Conservation (phyloP, 2,888 invertebrate genomes). For the Poecilus cupreus region DNA sequence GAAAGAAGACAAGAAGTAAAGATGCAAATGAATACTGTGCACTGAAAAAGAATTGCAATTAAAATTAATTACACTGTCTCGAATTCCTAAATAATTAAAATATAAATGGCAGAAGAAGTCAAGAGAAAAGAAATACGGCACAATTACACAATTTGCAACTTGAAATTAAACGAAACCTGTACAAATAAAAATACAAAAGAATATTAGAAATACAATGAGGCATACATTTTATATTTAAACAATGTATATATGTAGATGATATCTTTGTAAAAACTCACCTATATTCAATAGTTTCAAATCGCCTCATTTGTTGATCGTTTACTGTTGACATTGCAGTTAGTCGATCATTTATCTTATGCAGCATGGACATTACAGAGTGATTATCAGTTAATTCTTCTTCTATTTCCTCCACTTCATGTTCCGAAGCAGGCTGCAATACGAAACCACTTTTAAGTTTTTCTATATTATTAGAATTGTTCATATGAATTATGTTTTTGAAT, state of each 20-base stretch:
- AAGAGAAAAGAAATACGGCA: neutral
- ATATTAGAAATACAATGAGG: neutral
- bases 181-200: neutral
- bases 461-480: too few species aligned
- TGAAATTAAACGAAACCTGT: neutral
- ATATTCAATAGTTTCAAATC: constrained; percentile 52
- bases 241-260: too few species aligned
- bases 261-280: too few species aligned
- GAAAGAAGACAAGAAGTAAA: too few species aligned
- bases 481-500: too few species aligned
- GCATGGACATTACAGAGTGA: constrained; percentile 21
- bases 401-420: constrained; percentile 36
- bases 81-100: constrained; percentile 1
- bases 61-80: neutral
- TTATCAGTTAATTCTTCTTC: constrained; percentile 22
- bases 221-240: constrained; percentile 9
- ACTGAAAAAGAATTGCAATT: constrained; percentile 12
- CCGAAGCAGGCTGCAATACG: neutral
- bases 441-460: too few species aligned
- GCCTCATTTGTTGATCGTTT: constrained; percentile 40
- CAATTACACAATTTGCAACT: neutral
- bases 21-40: neutral
- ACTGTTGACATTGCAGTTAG: constrained; percentile 25
- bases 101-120: neutral
- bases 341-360: constrained; percentile 50